phyloP scores from a whole-genome alignment of 35 echinoderm and acorn worm genomes.

The Apostichopus japonicus region DNA sequence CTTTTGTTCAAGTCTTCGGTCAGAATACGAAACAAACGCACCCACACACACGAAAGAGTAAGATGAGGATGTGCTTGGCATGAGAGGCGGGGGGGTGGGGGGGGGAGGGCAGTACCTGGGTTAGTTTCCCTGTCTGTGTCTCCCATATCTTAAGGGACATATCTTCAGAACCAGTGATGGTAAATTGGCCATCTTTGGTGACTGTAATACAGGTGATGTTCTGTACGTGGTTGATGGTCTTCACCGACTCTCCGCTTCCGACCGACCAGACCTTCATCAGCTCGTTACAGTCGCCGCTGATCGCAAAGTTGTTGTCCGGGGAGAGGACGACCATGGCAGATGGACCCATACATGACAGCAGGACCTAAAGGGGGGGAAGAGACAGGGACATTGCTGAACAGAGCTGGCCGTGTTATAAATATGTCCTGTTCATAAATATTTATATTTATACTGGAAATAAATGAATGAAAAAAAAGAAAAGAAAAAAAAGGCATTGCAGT shows the following conservation, averaged over 20 bases:
- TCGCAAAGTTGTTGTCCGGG: conserved; percentile 80
- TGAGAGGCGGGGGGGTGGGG: too few relatives aligned
- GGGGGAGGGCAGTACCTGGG: conserved; percentile 67
- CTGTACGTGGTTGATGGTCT: conserved; percentile 93
- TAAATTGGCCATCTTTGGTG: conserved; percentile 92
- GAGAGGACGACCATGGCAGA: conserved; percentile 89
- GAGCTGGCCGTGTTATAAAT: too few relatives aligned
- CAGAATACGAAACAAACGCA: too few relatives aligned
- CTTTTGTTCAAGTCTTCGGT: too few relatives aligned
- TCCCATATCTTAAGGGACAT: conserved; percentile 99
- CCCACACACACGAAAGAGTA: too few relatives aligned
- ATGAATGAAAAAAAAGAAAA: too few relatives aligned
- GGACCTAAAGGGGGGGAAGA: conserved; percentile 51
- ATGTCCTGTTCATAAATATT: too few relatives aligned
- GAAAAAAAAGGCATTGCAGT: too few relatives aligned
- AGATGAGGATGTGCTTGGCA: too few relatives aligned
- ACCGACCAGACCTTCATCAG: conserved; percentile 97
- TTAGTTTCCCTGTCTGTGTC: conserved; percentile 91
- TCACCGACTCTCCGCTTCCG: conserved; percentile 92
- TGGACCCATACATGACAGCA: conserved; percentile 92
- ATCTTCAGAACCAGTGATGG: conserved; percentile 97
- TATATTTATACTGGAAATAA: too few relatives aligned
- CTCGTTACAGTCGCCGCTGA: conserved; percentile 89
- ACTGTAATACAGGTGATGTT: conserved; percentile 94
- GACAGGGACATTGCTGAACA: neutral